Evolutionary conservation across 1,140 invertebrate genomes (phyloP).

Genomic region (Drosophila sturtevanti): DNA sequence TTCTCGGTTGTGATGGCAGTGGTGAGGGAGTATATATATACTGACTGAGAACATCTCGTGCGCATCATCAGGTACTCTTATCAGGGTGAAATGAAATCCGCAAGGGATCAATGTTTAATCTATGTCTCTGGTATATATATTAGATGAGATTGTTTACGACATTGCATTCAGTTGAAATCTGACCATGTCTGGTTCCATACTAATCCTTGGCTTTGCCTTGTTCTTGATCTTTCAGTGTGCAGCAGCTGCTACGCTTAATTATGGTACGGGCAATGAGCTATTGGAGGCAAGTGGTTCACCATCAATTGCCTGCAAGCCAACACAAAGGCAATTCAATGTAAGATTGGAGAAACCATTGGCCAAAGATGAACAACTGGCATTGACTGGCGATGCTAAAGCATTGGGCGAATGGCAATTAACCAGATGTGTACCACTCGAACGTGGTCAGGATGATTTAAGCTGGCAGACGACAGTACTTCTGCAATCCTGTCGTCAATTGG

Average conservation of each 20-base stretch:
- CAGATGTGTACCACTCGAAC: slow-evolving; percentile 75
- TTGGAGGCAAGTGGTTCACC: slow-evolving; percentile 16
- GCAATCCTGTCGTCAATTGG: slow-evolving; percentile 85
- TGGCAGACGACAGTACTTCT: slow-evolving; percentile 83
- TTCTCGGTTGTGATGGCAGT: too few species aligned
- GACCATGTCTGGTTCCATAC: slow-evolving; percentile 44
- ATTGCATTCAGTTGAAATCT: slow-evolving; percentile 46
- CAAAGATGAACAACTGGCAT: slow-evolving; percentile 82
- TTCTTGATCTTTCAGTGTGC: slow-evolving; percentile 66
- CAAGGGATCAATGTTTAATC: slow-evolving; percentile 51
- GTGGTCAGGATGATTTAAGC: slow-evolving; percentile 58
- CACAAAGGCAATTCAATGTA: slow-evolving; percentile 60
- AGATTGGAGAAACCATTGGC: slow-evolving; percentile 50
- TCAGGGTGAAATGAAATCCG: slow-evolving; percentile 50
- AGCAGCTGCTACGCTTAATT: slow-evolving; percentile 45
- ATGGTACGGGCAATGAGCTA: slow-evolving; percentile 55
- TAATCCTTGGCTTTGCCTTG: slow-evolving; percentile 57
- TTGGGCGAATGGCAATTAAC: slow-evolving; percentile 83
- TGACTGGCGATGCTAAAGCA: slow-evolving; percentile 82
- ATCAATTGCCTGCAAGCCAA: slow-evolving; percentile 50
- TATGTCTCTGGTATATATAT: slow-evolving; percentile 22
- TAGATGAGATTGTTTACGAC: slow-evolving; percentile 10
- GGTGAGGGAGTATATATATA: too few species aligned
- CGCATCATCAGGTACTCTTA: slow-evolving; percentile 28
- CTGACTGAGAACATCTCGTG: slow-evolving; percentile 14